phyloP scores from a whole-genome alignment of 2,888 invertebrate genomes.

The Panopea generosa region DNA sequence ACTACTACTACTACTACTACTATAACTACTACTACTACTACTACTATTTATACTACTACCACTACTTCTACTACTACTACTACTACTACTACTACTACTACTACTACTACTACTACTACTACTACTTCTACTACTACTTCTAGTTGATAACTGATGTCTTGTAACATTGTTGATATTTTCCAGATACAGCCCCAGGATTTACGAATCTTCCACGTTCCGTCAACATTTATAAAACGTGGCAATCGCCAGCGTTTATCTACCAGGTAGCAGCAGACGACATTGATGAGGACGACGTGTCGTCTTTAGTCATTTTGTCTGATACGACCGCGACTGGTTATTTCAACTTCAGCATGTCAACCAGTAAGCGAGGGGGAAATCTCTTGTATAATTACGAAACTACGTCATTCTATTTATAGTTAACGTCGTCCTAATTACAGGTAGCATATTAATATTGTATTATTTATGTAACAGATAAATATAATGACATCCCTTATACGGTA shows the following conservation, averaged over 20 bases:
- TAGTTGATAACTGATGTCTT: too few relatives aligned
- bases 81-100: constrained; percentile 14
- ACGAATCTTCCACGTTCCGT: constrained; percentile 46
- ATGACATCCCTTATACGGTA: too few relatives aligned
- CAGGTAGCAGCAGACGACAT: constrained; percentile 44
- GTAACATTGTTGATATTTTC: too few relatives aligned
- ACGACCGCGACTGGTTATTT: constrained; percentile 15
- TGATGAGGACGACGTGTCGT: constrained; percentile 49
- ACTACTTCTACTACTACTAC: constrained; percentile 10
- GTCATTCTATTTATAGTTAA: too few relatives aligned
- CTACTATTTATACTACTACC: too few relatives aligned
- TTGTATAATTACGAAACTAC: too few relatives aligned
- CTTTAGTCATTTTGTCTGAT: constrained; percentile 12
- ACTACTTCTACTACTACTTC: constrained; percentile 9
- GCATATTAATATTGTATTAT: too few relatives aligned
- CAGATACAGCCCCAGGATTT: constrained; percentile 56
- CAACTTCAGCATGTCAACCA: constrained; percentile 10
- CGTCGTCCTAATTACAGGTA: too few relatives aligned
- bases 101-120: constrained; percentile 14
- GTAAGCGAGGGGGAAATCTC: too few relatives aligned
- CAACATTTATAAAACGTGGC: constrained; percentile 35
- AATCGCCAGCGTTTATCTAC: constrained; percentile 36
- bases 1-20: too few relatives aligned
- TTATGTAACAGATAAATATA: too few relatives aligned
- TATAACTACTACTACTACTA: too few relatives aligned